phyloP scores from a whole-genome alignment of 1,140 invertebrate species.

The Papilio dardanus region DNA sequence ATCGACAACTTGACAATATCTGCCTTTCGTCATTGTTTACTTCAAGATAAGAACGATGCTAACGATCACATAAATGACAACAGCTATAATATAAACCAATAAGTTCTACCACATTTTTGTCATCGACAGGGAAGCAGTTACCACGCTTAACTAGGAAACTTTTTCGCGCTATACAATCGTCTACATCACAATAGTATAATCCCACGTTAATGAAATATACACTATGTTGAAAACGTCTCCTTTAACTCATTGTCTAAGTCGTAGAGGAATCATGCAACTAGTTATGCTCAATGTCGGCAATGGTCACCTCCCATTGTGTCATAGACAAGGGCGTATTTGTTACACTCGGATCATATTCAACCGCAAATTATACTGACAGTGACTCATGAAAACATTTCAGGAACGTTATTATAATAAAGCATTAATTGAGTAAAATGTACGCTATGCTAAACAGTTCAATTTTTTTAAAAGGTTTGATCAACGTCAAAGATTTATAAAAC shows the following conservation, averaged over 20 bases:
- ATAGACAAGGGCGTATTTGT: constrained; percentile 60
- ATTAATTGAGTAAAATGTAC: too few species aligned
- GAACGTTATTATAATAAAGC: too few species aligned
- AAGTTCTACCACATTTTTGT: neutral
- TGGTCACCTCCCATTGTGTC: constrained; percentile 22
- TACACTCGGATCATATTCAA: constrained; percentile 52
- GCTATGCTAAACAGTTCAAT: too few species aligned
- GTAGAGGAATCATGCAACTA: neutral
- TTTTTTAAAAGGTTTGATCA: too few species aligned
- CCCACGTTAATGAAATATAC: neutral
- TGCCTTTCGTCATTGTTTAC: too few species aligned
- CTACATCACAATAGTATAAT: neutral
- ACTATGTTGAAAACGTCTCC: constrained; percentile 6
- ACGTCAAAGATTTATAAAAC: too few species aligned
- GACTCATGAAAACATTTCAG: neutral
- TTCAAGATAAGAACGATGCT: neutral
- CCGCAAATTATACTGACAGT: constrained; percentile 38
- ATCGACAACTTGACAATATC: too few species aligned
- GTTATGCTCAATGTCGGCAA: constrained; percentile 10
- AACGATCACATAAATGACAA: too few species aligned
- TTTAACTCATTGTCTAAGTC: constrained; percentile 17
- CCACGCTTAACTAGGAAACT: neutral
- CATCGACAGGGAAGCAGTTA: too few species aligned
- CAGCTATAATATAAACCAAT: neutral
- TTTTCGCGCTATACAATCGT: neutral